These are phyloP conservation scores for Agrochola lychnidis DNA, from an alignment of 2,888 invertebrate species.

Conservation along the genomic window DNA sequence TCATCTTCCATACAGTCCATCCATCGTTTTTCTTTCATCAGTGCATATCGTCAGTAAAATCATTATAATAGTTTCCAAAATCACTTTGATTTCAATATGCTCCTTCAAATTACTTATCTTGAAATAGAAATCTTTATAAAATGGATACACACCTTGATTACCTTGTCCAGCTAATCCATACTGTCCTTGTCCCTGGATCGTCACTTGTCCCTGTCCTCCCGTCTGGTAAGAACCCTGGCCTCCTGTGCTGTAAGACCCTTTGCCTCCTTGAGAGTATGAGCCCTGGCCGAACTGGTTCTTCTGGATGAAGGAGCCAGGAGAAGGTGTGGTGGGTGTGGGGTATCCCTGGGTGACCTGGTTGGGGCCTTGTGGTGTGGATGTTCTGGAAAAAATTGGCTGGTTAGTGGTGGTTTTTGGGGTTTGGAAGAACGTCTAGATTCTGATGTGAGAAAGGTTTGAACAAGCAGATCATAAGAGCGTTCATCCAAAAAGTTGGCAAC, in stretches of 20 bases:
- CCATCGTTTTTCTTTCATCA: too few relatives aligned
- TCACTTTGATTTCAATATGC: too few relatives aligned
- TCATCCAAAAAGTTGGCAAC: too few relatives aligned
- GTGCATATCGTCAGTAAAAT: too few relatives aligned
- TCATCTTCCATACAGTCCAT: too few relatives aligned
- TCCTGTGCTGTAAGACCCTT: constrained; percentile 69
- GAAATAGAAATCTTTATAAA: not conserved
- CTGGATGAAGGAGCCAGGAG: constrained; percentile 66
- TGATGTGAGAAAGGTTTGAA: not conserved
- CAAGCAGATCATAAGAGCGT: not conserved
- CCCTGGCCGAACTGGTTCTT: constrained; percentile 69
- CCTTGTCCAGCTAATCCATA: constrained; percentile 26
- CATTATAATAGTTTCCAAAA: too few relatives aligned
- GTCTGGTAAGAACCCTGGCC: constrained; percentile 66
- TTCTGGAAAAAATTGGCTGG: constrained; percentile 43
- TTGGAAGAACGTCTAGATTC: not conserved
- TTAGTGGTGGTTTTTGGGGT: not conserved
- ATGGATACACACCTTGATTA: constrained; percentile 21
- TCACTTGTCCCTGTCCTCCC: constrained; percentile 70
- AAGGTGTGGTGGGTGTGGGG: constrained; percentile 63
- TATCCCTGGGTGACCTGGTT: constrained; percentile 79
- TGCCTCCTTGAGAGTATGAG: constrained; percentile 66
- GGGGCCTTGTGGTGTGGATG: constrained; percentile 71
- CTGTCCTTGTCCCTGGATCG: constrained; percentile 46
- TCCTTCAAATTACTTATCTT: too few relatives aligned